Conservation (phyloP, 2,888 invertebrate species). For the Epinotia demarniana region DNA sequence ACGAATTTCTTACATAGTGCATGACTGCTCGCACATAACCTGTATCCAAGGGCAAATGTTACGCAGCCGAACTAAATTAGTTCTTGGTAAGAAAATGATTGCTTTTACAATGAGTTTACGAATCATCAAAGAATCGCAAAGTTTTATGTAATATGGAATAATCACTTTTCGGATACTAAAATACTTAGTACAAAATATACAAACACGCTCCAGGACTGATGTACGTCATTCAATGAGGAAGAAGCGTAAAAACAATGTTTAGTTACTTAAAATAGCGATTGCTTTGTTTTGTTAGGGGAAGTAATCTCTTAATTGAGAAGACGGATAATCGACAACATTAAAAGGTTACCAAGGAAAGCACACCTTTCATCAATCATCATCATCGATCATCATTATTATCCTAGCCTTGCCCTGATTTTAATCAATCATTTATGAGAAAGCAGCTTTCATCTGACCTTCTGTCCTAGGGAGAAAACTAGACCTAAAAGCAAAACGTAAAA, state of each 20-base stretch:
- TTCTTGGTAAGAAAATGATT: conserved; percentile 6
- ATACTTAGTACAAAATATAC: conserved; percentile 10
- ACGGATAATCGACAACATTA: too few relatives aligned
- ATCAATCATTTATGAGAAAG: too few relatives aligned
- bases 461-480: too few relatives aligned
- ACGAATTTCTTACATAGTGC: too few relatives aligned
- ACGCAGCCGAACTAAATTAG: conserved; percentile 3
- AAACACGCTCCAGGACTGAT: not conserved
- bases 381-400: too few relatives aligned
- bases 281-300: not conserved
- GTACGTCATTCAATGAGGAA: conserved; percentile 6
- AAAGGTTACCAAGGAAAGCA: too few relatives aligned
- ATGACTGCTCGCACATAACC: too few relatives aligned
- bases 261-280: not conserved
- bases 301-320: too few relatives aligned
- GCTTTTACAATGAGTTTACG: conserved; percentile 12
- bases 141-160: conserved; percentile 21
- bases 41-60: not conserved
- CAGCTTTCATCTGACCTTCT: too few relatives aligned
- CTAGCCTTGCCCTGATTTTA: too few relatives aligned
- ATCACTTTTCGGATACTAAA: conserved; percentile 24
- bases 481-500: too few relatives aligned
- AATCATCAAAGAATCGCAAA: conserved; percentile 36
- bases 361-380: too few relatives aligned
- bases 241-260: not conserved